These are phyloP conservation scores for Laticauda colubrina DNA, from an alignment of 2,113 vertebrate genomes.

Conservation along the genomic window DNA sequence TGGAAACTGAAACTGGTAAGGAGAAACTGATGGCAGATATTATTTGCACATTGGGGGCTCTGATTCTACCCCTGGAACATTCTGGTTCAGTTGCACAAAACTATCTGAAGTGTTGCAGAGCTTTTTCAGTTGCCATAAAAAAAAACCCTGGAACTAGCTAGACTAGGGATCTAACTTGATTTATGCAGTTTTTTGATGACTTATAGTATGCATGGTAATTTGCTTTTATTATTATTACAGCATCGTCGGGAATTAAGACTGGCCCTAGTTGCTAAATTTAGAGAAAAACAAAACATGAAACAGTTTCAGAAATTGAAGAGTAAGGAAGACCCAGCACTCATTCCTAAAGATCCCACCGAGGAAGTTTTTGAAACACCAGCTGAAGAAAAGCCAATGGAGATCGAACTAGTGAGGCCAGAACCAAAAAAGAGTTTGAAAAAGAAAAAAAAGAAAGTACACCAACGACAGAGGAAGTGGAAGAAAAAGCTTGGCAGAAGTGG, in stretches of 20 bases:
- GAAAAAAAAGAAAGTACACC: constrained; percentile 75
- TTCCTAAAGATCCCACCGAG: constrained; percentile 81
- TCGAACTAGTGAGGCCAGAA: constrained; percentile 77
- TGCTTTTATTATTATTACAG: constrained; percentile 62
- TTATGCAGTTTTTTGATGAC: background rate
- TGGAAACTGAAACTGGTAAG: background rate
- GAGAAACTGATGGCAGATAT: background rate
- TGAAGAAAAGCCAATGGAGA: constrained; percentile 75
- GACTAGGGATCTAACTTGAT: no score
- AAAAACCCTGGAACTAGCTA: background rate
- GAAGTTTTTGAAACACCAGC: constrained; percentile 84
- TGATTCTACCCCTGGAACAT: background rate
- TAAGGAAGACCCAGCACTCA: constrained; percentile 67
- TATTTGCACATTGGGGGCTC: background rate
- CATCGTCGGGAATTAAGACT: constrained; percentile 81
- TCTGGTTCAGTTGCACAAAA: background rate
- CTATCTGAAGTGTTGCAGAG: background rate
- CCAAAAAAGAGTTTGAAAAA: constrained; percentile 75
- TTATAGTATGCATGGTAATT: background rate
- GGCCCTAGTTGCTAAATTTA: constrained; percentile 81
- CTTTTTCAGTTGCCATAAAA: background rate
- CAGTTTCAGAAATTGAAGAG: constrained; percentile 81
- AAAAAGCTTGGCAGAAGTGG: constrained; percentile 62
- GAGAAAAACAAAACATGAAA: constrained; percentile 89
- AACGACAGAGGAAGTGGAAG: constrained; percentile 80